Base-by-base conservation (phyloP, 2,113 vertebrate species). In the Microcebus tavaratra region DNA sequence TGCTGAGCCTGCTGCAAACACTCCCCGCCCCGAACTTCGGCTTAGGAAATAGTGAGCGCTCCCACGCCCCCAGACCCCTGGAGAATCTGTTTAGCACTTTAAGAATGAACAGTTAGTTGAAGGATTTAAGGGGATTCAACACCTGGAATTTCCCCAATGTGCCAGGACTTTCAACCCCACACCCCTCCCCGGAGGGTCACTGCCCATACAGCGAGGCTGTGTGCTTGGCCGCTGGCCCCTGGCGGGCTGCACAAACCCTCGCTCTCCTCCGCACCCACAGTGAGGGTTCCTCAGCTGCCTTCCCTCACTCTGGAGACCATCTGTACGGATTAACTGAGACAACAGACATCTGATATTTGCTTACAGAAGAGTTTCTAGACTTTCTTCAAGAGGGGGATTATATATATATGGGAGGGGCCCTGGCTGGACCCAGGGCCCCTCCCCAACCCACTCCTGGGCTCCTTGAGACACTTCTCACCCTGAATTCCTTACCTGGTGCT, bases 361-460 rank as follows among this genome's bases (percentile, higher is more conserved):
- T 48, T 39, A 23, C 20, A 42, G 42, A 42, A 42, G 42, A 42
- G 42, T 42, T n/a, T n/a, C n/a, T 6, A 42, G 42, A 42, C 20
- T 55, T 90, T 86, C 65, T 57, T 80, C 6, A 5, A 65, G 4
- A 53, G 48, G 48, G 10, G 48, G 14, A 6, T 42, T 42, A 42
- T 42, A 42, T 42, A 42, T 42, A 42, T 42, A 42, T 42, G 42
- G 42, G 42, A 42, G 42, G 42, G 42, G 42, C 42, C n/a, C 53
- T 15, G 78, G 39, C 20, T 12, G 5, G 3, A 11, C 12, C 23
- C 21, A 3, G 21, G 53, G 4, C 15, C 21, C 6, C 25, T 20
- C 4, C 0, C 0, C 11, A 17, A 5, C 42, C 42, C 42, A 42
- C 4, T 8, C 45, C 5, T 36, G n/a, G 34, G 8, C 14, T 63